Evolutionary conservation across 2,888 invertebrate genomes (phyloP), one percentile per base, ranked within the genome.

Genomic region (Steinernema scapterisci): DNA sequence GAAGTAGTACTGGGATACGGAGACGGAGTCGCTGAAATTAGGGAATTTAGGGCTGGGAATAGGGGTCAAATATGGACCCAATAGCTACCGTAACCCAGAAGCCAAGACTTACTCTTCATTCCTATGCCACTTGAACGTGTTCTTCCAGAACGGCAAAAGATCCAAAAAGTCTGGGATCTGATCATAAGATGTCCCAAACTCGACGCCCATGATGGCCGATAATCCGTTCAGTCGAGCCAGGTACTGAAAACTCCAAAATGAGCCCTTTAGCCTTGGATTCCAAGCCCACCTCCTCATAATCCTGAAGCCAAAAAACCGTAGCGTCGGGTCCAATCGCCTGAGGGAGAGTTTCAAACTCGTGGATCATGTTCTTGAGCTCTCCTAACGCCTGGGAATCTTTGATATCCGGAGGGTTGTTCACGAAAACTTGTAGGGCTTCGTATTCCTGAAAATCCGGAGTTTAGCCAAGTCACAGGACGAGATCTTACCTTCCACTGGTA

Each of bases 231-330:
- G 16, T 11, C 25, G 27, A 1, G 63, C 13, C 11, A 31, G 11
- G 16, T 63, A 63, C 63, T 63, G 31, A 63, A 63, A 63, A 27
- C 27, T 25, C 21, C 23, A 2, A 21, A 6, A 23, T 13, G 5
- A 25, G 23, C 25, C 11, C 9, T 13, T 25, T 19, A 23, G n/a
- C 52, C 11, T 3, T 21, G 7, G 21, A 3, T 9, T 23, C 21
- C 6, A 13, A 6, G n/a, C 71, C 9, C 23, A 76, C 76, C 71
- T 52, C 46, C 21, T 73, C 73, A 25, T 79, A 79, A 48, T 78
- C 75, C 46, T 74, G 71, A n/a, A 79, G 74, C 77, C 77, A 79
- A n/a, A 79, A 46, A 44, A 76, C 71, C 3, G 79, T 79, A 19
- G 76, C 71, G 11, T 72, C 71, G 44, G 52, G 46, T 23, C 79